phyloP scores from a whole-genome alignment of 2,797 vertebrate species.

The Cynodonichthys magdalenae region DNA sequence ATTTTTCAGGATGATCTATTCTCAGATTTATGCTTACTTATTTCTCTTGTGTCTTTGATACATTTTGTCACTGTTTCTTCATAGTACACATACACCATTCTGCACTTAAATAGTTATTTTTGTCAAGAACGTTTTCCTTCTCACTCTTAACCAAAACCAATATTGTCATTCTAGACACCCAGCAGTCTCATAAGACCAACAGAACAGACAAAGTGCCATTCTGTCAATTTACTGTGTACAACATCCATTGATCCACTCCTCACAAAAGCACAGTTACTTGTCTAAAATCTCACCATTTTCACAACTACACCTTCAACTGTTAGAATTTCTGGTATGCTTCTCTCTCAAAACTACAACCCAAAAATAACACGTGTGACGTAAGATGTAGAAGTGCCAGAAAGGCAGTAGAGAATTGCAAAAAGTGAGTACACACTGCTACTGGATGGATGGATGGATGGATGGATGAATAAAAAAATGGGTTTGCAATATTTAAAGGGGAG shows the following conservation, averaged over 20 bases:
- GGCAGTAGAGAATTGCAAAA: too few species aligned
- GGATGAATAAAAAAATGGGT: not conserved
- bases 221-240: slow-evolving; percentile 59
- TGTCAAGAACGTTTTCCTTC: slow-evolving; percentile 17
- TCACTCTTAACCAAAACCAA: slow-evolving; percentile 33
- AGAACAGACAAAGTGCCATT: slow-evolving; percentile 54
- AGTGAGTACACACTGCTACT: too few species aligned
- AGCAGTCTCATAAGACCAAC: slow-evolving; percentile 49
- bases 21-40: slow-evolving; percentile 7
- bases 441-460: too few species aligned
- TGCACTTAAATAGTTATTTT: slow-evolving; percentile 22
- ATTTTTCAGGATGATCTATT: slow-evolving; percentile 15
- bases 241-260: slow-evolving; percentile 54
- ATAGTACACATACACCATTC: slow-evolving; percentile 7
- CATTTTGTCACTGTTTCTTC: slow-evolving; percentile 23
- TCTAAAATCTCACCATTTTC: slow-evolving; percentile 35
- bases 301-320: slow-evolving; percentile 39
- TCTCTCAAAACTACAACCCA: slow-evolving; percentile 14
- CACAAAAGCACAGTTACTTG: slow-evolving; percentile 52
- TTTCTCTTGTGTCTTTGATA: not conserved
- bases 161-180: slow-evolving; percentile 34
- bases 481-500: too few species aligned
- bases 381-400: not conserved
- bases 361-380: slow-evolving; percentile 1
- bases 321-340: slow-evolving; percentile 54